Conservation (phyloP, 2,797 vertebrate genomes). For the Peromyscus melanophrys region DNA sequence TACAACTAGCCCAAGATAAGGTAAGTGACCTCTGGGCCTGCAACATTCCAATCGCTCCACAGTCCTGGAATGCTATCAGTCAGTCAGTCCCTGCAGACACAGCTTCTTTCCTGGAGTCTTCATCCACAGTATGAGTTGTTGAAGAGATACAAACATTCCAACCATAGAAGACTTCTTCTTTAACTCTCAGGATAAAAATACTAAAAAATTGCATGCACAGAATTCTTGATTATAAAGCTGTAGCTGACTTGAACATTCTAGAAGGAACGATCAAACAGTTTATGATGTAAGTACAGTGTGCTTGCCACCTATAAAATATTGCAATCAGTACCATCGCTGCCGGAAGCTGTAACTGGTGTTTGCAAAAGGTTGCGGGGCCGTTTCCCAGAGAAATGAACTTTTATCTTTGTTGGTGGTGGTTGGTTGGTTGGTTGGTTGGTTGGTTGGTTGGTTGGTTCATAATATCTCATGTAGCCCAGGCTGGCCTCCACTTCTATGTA, state of each 20-base stretch:
- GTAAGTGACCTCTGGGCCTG: not conserved
- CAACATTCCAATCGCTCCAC: not conserved
- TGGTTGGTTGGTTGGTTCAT: not conserved
- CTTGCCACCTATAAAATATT: not conserved
- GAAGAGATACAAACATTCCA: not conserved
- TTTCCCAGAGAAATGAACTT: not conserved
- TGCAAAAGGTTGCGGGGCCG: conserved; percentile 7
- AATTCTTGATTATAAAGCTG: not conserved
- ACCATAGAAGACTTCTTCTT: not conserved
- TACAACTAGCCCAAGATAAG: not conserved
- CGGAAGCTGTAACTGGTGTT: not conserved
- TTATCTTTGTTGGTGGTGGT: not conserved
- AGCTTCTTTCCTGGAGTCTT: not conserved
- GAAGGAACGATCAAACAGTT: conserved; percentile 52
- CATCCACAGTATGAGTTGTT: not conserved
- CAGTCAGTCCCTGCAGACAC: not conserved
- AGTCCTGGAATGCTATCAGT: not conserved
- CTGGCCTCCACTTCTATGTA: not conserved
- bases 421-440: too few relatives aligned
- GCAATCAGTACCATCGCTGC: not conserved
- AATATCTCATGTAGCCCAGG: not conserved
- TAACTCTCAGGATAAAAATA: conserved; percentile 48
- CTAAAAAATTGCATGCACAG: not conserved
- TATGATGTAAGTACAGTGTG: conserved; percentile 16
- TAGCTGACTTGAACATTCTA: not conserved